phyloP scores from a whole-genome alignment of 2,888 invertebrate genomes.

The Ferrisia virgata region DNA sequence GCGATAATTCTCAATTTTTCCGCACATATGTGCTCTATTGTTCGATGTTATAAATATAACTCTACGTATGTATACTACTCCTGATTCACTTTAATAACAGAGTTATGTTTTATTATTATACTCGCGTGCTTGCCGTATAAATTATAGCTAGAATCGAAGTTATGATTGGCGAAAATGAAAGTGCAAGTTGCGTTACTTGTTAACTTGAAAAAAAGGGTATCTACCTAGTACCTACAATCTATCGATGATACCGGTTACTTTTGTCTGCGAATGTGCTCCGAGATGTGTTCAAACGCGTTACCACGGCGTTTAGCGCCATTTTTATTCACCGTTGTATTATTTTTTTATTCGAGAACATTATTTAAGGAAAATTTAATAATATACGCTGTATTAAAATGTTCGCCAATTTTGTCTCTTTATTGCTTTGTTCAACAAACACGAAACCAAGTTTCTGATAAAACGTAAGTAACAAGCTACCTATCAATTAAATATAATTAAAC shows the following conservation, averaged over 20 bases:
- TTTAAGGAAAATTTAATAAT: not conserved
- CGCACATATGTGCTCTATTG: not conserved
- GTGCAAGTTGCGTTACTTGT: not conserved
- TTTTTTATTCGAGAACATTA: not conserved
- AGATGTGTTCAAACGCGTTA: not conserved
- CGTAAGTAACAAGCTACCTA: not conserved
- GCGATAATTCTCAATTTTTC: constrained; percentile 20
- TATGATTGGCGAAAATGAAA: not conserved
- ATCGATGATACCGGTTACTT: not conserved
- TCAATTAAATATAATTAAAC: no score
- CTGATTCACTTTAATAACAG: constrained; percentile 20
- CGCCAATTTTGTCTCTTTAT: not conserved
- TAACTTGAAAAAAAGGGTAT: not conserved
- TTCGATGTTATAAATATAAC: not conserved
- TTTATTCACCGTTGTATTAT: not conserved
- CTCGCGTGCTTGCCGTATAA: not conserved
- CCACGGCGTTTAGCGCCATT: not conserved
- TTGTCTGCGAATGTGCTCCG: not conserved
- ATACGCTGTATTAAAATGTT: not conserved
- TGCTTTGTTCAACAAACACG: not conserved
- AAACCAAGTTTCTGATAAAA: not conserved
- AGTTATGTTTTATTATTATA: not conserved
- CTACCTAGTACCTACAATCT: no score
- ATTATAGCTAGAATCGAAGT: constrained; percentile 8
- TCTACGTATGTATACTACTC: not conserved